phyloP scores from a whole-genome alignment of 2,888 invertebrate genomes.

The Andrena trimmerana region DNA sequence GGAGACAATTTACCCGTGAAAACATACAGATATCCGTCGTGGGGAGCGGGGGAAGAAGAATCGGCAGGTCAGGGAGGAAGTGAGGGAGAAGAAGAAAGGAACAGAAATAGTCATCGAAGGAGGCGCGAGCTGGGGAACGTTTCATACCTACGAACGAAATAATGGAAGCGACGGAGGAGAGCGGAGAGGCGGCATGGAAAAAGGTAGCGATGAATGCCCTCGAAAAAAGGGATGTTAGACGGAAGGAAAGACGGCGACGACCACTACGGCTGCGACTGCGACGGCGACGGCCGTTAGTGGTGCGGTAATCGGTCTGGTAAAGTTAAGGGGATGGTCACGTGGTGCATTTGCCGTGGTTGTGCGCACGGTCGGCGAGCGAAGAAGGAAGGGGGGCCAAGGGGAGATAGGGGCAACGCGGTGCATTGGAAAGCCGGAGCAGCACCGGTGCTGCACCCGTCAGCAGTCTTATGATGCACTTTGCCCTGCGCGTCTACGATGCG shows the following conservation, averaged over 20 bases:
- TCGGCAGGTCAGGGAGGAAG: slow-evolving; percentile 27
- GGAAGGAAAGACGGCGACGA: not conserved
- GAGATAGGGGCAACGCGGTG: slow-evolving; percentile 62
- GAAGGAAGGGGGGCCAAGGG: slow-evolving; percentile 28
- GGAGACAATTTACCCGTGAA: slow-evolving; percentile 5
- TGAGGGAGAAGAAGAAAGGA: not conserved
- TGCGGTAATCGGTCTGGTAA: slow-evolving; percentile 69
- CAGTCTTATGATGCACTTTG: slow-evolving; percentile 80
- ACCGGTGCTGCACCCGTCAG: slow-evolving; percentile 70
- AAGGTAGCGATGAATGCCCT: not conserved
- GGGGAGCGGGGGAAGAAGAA: slow-evolving; percentile 21
- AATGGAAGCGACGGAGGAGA: not conserved
- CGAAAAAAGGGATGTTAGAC: not conserved
- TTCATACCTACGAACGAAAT: not conserved
- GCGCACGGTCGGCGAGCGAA: slow-evolving; percentile 61
- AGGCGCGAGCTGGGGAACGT: slow-evolving; percentile 7
- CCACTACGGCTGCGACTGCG: slow-evolving; percentile 13
- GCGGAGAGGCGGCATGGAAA: too few species aligned
- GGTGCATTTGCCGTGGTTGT: slow-evolving; percentile 58
- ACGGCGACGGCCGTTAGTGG: slow-evolving; percentile 37
- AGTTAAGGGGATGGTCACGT: slow-evolving; percentile 70
- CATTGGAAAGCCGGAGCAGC: slow-evolving; percentile 72
- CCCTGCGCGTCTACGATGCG: slow-evolving; percentile 68
- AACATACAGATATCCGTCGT: not conserved
- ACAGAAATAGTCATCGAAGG: not conserved